A percentile compares a stretch with the other conserved stretches of the same genome.
Conservation (phyloP, 2,888 invertebrate species). For the Eledone cirrhosa region DNA sequence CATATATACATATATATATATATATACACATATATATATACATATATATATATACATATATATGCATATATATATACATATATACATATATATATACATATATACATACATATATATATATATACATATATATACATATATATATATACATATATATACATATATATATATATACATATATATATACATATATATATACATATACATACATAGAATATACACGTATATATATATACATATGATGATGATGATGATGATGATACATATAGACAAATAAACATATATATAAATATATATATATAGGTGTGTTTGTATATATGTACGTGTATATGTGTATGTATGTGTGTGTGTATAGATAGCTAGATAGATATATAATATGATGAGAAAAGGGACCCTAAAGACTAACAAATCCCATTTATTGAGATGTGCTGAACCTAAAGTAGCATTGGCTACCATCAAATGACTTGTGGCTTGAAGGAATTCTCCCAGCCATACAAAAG, state of each 20-base stretch:
- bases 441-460: too few species aligned
- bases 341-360: neutral
- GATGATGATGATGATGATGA: too few species aligned
- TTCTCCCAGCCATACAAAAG: too few species aligned
- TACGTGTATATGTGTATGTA: neutral
- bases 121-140: conserved; percentile 2
- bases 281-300: neutral
- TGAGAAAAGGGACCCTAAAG: too few species aligned
- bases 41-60: neutral
- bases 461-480: too few species aligned
- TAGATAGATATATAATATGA: too few species aligned
- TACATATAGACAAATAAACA: too few species aligned
- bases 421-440: too few species aligned
- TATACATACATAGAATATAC: neutral
- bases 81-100: conserved; percentile 6
- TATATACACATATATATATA: neutral
- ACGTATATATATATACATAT: neutral
- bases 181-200: neutral
- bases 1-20: neutral
- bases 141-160: conserved; percentile 2
- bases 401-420: too few species aligned
- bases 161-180: neutral
- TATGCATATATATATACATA: conserved; percentile 2
- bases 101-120: neutral
- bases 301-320: neutral